These are phyloP conservation scores for Polypedilum pembai DNA, from an alignment of 1,140 invertebrate genomes.

Conservation along the genomic window DNA sequence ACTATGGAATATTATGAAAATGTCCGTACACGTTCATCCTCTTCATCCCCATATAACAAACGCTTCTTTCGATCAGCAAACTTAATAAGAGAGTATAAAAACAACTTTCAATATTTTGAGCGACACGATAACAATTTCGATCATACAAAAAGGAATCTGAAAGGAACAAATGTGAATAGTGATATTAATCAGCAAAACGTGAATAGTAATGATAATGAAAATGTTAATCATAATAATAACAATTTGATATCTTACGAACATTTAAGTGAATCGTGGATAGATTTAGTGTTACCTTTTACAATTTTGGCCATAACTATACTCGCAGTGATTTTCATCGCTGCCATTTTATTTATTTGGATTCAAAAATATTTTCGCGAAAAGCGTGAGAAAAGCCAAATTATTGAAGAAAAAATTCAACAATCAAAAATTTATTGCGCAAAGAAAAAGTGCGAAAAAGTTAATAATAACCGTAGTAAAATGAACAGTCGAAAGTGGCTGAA, in stretches of 20 bases:
- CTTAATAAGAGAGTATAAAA: neutral
- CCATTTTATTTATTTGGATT: slow-evolving; percentile 23
- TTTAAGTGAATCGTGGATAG: slow-evolving; percentile 27
- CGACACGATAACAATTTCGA: neutral
- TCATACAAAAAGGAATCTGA: slow-evolving; percentile 1
- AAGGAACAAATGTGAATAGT: slow-evolving; percentile 20
- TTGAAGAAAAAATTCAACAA: slow-evolving; percentile 1
- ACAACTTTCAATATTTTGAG: slow-evolving; percentile 1
- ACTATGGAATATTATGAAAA: slow-evolving; percentile 16
- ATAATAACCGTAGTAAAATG: slow-evolving; percentile 22
- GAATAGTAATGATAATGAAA: slow-evolving; percentile 2
- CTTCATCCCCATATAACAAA: slow-evolving; percentile 20
- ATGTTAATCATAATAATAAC: neutral
- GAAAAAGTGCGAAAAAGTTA: slow-evolving; percentile 12
- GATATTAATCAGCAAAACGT: neutral
- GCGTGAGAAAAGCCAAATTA: slow-evolving; percentile 2
- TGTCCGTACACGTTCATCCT: neutral
- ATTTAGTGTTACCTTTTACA: neutral
- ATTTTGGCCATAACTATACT: neutral
- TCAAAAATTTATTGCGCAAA: slow-evolving; percentile 14
- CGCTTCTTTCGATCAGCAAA: slow-evolving; percentile 6
- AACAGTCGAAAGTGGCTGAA: slow-evolving; percentile 25
- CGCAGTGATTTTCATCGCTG: neutral
- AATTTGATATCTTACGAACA: slow-evolving; percentile 24
- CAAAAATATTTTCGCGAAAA: slow-evolving; percentile 9